A percentile compares a stretch with the other conserved stretches of the same genome.
phyloP scores from a whole-genome alignment of 2,113 vertebrate species.

The Channa argus region DNA sequence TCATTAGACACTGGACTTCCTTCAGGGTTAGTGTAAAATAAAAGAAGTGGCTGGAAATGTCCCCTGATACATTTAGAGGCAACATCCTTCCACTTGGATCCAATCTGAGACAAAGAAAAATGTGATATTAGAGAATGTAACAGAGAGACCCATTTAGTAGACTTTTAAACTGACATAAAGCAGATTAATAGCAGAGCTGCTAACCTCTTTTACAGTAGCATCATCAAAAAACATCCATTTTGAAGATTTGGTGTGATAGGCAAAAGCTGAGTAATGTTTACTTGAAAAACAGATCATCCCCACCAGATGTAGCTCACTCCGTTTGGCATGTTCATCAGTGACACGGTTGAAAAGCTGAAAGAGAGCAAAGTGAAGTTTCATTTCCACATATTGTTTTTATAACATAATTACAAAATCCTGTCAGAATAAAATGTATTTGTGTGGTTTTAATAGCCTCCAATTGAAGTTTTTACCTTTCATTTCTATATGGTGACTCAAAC shows the following conservation, averaged over 20 bases:
- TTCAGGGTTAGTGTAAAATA: conserved; percentile 96
- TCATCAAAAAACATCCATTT: conserved; percentile 99
- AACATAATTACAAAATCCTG: too few species aligned
- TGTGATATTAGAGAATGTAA: conserved; percentile 25
- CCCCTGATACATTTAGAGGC: conserved; percentile 94
- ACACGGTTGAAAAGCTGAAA: conserved; percentile 95
- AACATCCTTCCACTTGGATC: conserved; percentile 97
- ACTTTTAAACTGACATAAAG: conserved; percentile 19
- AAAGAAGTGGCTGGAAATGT: conserved; percentile 94
- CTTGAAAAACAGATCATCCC: conserved; percentile 98
- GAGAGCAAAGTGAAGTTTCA: conserved; percentile 51
- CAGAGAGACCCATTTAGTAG: conserved; percentile 8
- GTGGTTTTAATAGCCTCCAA: conserved; percentile 2
- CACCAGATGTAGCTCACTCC: conserved; percentile 93
- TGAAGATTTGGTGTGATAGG: conserved; percentile 96
- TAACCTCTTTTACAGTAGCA: conserved; percentile 97
- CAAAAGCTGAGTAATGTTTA: conserved; percentile 97
- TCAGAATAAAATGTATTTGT: neutral
- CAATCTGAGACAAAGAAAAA: conserved; percentile 83
- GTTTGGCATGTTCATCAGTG: conserved; percentile 95
- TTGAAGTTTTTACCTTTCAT: neutral
- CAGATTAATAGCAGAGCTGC: conserved; percentile 29
- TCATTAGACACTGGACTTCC: conserved; percentile 93
- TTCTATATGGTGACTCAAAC: too few species aligned
- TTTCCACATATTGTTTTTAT: neutral